Conservation (phyloP, 2,113 vertebrate species). For the Lampris incognitus region DNA sequence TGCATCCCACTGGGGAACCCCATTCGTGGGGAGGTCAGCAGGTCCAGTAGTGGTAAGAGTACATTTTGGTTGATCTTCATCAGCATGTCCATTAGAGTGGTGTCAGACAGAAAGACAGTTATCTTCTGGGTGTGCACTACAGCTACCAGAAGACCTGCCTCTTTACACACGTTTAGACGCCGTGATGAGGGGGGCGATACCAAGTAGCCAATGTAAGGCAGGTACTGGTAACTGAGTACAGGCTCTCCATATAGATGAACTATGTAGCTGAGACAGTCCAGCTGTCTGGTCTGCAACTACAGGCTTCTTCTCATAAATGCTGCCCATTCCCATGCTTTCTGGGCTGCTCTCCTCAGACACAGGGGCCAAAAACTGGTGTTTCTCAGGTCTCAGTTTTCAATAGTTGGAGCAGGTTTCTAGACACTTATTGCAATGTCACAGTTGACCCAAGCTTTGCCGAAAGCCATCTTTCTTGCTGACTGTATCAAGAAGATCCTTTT, state of each 20-base stretch:
- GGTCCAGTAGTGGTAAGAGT: constrained; percentile 90
- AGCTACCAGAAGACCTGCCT: constrained; percentile 92
- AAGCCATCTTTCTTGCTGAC: constrained; percentile 97
- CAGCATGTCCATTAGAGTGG: constrained; percentile 97
- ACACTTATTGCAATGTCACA: constrained; percentile 90
- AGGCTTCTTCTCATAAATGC: constrained; percentile 90
- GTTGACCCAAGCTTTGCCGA: constrained; percentile 95
- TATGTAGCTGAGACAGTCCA: constrained; percentile 92
- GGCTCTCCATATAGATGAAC: constrained; percentile 96
- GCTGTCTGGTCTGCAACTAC: constrained; percentile 92
- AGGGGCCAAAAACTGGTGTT: constrained; percentile 89
- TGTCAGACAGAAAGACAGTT: constrained; percentile 93
- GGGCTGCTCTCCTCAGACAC: constrained; percentile 80
- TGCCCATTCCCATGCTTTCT: constrained; percentile 85
- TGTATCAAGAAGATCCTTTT: constrained; percentile 94
- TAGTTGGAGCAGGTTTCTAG: constrained; percentile 93
- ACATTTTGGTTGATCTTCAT: constrained; percentile 97
- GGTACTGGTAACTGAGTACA: constrained; percentile 96
- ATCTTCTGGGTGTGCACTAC: constrained; percentile 94
- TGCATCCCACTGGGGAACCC: constrained; percentile 95
- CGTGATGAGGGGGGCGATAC: constrained; percentile 87
- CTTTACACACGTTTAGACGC: constrained; percentile 95
- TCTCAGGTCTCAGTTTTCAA: constrained; percentile 91
- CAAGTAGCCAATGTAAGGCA: constrained; percentile 97
- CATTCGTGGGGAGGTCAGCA: constrained; percentile 88